These are phyloP conservation scores for Seladonia tumulorum DNA, from an alignment of 2,888 invertebrate genomes.

Conservation along the genomic window DNA sequence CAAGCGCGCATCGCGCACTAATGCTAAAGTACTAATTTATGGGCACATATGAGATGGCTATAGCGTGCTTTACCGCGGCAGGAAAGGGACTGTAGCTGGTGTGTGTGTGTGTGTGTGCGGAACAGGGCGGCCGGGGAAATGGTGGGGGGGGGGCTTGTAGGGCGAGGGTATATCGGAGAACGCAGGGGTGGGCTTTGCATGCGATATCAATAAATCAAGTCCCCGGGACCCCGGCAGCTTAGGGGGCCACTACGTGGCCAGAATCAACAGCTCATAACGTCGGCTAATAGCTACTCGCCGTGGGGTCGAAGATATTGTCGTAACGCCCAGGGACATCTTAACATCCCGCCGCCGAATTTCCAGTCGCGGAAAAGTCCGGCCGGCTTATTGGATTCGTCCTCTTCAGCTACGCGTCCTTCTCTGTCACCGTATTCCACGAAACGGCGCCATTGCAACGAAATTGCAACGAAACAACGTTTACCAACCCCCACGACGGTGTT, in stretches of 20 bases:
- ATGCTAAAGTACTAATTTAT: conserved; percentile 83
- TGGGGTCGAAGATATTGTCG: conserved; percentile 83
- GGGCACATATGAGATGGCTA: conserved; percentile 78
- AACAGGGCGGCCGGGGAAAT: conserved; percentile 40
- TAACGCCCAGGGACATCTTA: conserved; percentile 82
- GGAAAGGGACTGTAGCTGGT: conserved; percentile 76
- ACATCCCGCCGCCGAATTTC: conserved; percentile 70
- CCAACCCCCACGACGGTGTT: background rate
- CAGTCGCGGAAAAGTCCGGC: conserved; percentile 49
- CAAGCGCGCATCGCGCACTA: conserved; percentile 76
- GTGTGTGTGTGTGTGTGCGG: too few relatives aligned
- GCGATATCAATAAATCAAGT: conserved; percentile 85
- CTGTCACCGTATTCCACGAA: background rate
- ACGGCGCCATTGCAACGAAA: background rate
- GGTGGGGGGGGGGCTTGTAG: conserved; percentile 57
- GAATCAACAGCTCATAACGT: conserved; percentile 84
- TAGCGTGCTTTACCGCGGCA: conserved; percentile 68
- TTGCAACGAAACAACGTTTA: too few relatives aligned
- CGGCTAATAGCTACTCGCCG: conserved; percentile 83
- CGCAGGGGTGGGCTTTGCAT: conserved; percentile 83
- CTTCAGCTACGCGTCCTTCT: background rate
- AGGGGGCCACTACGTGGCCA: conserved; percentile 84
- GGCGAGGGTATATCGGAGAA: conserved; percentile 75
- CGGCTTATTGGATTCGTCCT: background rate
- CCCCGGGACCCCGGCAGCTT: conserved; percentile 82